Conservation (phyloP, 92 coral and sea anemone genomes). For the Bergia sp. region DNA sequence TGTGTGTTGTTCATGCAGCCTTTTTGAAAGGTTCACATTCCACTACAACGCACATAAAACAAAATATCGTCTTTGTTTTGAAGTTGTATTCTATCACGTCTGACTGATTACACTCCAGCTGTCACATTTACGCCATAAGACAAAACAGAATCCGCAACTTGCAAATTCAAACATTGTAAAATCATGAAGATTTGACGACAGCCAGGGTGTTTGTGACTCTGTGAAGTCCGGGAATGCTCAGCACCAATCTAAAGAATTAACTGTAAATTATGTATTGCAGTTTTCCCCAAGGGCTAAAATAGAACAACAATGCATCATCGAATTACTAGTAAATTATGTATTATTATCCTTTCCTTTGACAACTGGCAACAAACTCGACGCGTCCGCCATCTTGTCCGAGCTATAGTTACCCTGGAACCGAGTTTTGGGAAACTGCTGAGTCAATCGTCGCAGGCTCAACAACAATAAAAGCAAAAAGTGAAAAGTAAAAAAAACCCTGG, state of each 20-base stretch:
- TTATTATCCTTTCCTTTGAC: background rate
- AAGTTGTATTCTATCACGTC: background rate
- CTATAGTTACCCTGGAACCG: slow-evolving; percentile 8
- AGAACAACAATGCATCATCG: background rate
- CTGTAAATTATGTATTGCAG: background rate
- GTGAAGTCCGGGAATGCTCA: background rate
- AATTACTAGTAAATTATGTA: slow-evolving; percentile 18
- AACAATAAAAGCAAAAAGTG: background rate
- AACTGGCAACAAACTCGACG: background rate
- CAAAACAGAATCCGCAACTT: background rate
- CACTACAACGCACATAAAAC: background rate
- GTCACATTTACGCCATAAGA: background rate
- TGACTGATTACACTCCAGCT: slow-evolving; percentile 16
- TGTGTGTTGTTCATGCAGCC: background rate
- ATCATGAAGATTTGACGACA: background rate
- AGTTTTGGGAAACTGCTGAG: background rate
- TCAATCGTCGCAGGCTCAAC: slow-evolving; percentile 32
- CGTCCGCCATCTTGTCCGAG: slow-evolving; percentile 42
- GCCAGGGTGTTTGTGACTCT: background rate
- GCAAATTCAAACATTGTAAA: background rate
- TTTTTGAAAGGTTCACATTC: background rate
- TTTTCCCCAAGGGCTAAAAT: slow-evolving; percentile 9
- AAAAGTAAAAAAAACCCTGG: no score
- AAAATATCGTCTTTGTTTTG: background rate
- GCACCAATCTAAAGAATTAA: background rate